Percentiles rank a stretch among this genome's conserved stretches.
Evolutionary conservation across 1,140 invertebrate genomes (phyloP).

Genomic region (Physella acuta): DNA sequence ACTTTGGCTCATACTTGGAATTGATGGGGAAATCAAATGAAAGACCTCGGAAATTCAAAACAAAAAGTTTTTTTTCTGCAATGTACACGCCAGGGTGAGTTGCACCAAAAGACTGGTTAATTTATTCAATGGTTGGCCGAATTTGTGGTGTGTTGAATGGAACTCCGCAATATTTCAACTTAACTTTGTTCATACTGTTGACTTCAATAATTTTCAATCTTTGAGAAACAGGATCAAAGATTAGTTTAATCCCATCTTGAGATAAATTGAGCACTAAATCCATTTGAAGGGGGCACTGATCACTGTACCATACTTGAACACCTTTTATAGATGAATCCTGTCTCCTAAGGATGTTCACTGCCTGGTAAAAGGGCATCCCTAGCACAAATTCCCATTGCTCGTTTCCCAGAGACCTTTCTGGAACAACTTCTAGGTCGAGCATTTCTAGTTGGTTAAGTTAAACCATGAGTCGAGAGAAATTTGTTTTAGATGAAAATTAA

Average conservation of each 20-base stretch:
- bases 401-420: conserved; percentile 90
- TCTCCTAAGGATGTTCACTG: conserved; percentile 89
- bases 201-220: conserved; percentile 95
- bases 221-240: conserved; percentile 92
- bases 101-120: conserved; percentile 96
- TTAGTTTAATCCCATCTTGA: conserved; percentile 89
- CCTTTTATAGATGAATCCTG: conserved; percentile 87
- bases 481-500: background rate
- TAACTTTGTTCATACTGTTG: conserved; percentile 93
- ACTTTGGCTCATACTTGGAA: conserved; percentile 85
- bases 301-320: conserved; percentile 94
- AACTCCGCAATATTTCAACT: conserved; percentile 90
- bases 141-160: conserved; percentile 94
- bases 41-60: conserved; percentile 90
- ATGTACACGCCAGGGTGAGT: conserved; percentile 97
- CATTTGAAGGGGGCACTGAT: conserved; percentile 80
- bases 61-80: conserved; percentile 88
- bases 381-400: conserved; percentile 97
- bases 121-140: conserved; percentile 91
- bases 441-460: conserved; percentile 62
- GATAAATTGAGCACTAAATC: conserved; percentile 94
- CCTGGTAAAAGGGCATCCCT: conserved; percentile 97
- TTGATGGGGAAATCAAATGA: conserved; percentile 95
- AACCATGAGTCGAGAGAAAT: conserved; percentile 21
- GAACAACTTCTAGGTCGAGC: conserved; percentile 93